Conservation (phyloP, 2,113 vertebrate species). For the Seriola dumerili region DNA sequence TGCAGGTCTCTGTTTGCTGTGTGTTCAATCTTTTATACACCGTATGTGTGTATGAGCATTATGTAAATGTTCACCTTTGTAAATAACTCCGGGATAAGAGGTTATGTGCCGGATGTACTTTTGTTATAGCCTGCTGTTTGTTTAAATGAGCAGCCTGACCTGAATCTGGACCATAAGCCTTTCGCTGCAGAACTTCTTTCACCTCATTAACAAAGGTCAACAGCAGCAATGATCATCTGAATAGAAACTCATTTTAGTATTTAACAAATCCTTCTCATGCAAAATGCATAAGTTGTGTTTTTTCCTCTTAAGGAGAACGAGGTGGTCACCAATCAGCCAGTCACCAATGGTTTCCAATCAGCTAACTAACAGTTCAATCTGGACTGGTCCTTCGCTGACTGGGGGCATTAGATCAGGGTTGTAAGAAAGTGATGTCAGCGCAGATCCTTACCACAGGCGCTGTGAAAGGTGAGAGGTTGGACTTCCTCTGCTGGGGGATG, state of each 20-base stretch:
- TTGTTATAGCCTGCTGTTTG: conserved; percentile 26
- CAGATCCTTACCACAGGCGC: conserved; percentile 89
- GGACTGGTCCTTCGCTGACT: conserved; percentile 39
- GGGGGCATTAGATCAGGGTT: conserved; percentile 34
- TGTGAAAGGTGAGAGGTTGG: conserved; percentile 86
- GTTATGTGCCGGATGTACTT: conserved; percentile 32
- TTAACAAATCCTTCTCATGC: conserved; percentile 10
- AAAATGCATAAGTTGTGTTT: background rate
- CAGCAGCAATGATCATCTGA: background rate
- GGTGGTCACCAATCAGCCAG: background rate
- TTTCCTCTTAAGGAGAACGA: conserved; percentile 1
- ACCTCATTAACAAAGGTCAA: conserved; percentile 27
- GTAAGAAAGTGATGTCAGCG: conserved; percentile 49
- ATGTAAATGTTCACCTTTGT: conserved; percentile 17
- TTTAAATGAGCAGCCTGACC: conserved; percentile 39
- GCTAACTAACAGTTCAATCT: conserved; percentile 56
- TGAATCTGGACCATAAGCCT: conserved; percentile 23
- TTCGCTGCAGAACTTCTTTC: background rate
- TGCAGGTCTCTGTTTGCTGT: background rate
- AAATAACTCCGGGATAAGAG: conserved; percentile 29
- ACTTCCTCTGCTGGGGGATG: conserved; percentile 91
- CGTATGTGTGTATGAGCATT: background rate
- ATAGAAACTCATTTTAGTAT: conserved; percentile 13
- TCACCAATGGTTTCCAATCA: conserved; percentile 28
- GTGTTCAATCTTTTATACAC: background rate